Conservation (phyloP, 2,113 vertebrate genomes). For the Platichthys stellatus region DNA sequence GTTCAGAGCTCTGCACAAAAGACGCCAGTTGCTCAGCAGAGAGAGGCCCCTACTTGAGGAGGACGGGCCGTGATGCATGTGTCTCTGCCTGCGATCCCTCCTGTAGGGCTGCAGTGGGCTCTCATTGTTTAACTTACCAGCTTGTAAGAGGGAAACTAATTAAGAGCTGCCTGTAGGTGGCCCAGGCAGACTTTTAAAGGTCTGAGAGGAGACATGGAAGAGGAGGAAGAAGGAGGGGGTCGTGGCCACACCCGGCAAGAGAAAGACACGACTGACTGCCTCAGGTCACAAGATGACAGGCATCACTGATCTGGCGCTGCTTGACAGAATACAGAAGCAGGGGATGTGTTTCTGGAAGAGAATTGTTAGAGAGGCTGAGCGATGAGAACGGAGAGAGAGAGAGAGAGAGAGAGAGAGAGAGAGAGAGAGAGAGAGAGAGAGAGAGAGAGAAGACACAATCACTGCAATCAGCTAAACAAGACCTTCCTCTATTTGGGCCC, state of each 20-base stretch:
- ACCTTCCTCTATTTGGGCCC: slow-evolving; percentile 65
- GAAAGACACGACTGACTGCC: slow-evolving; percentile 9
- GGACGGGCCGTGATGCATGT: slow-evolving; percentile 67
- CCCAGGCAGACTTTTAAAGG: slow-evolving; percentile 64
- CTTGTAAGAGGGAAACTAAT: slow-evolving; percentile 72
- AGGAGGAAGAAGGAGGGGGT: background rate
- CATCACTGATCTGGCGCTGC: slow-evolving; percentile 26
- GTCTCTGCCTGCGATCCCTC: slow-evolving; percentile 64
- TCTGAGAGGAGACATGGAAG: slow-evolving; percentile 26
- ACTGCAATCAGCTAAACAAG: slow-evolving; percentile 63
- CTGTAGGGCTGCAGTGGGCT: slow-evolving; percentile 57
- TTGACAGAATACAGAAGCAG: background rate
- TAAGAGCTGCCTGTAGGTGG: slow-evolving; percentile 76
- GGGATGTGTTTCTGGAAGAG: background rate
- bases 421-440: too few relatives aligned
- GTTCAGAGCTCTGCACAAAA: slow-evolving; percentile 65
- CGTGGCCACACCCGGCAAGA: slow-evolving; percentile 45
- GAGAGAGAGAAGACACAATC: slow-evolving; percentile 43
- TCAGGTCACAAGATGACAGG: slow-evolving; percentile 45
- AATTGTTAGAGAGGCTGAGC: slow-evolving; percentile 5
- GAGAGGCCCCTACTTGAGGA: slow-evolving; percentile 62
- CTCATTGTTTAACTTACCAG: slow-evolving; percentile 71
- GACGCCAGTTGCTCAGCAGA: slow-evolving; percentile 59
- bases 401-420: slow-evolving; percentile 5
- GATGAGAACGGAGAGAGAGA: background rate